A percentile compares a stretch with the other conserved stretches of the same genome.
These are phyloP conservation scores for Rhagoletis zephyria DNA, from an alignment of 1,140 invertebrate species.

Conservation along the genomic window DNA sequence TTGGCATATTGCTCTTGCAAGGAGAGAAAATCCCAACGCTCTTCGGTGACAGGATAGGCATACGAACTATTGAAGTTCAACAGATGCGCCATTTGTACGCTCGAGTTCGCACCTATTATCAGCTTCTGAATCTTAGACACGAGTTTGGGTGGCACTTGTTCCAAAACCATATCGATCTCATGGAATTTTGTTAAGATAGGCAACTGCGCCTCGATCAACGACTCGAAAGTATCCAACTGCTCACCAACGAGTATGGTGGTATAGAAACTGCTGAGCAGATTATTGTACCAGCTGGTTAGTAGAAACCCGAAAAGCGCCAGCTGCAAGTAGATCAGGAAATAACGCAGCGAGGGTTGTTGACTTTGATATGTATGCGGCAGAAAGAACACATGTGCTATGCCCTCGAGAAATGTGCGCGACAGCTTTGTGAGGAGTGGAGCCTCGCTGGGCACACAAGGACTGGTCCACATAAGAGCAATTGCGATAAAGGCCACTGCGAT, in stretches of 20 bases:
- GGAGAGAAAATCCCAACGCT: constrained; percentile 66
- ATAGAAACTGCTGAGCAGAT: constrained; percentile 65
- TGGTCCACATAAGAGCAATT: constrained; percentile 58
- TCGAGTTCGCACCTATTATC: constrained; percentile 61
- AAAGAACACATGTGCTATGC: constrained; percentile 61
- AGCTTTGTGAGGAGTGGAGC: background rate
- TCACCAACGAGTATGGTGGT: constrained; percentile 65
- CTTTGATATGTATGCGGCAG: constrained; percentile 56
- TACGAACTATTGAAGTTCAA: constrained; percentile 64
- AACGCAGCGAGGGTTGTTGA: constrained; percentile 61
- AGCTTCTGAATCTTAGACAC: constrained; percentile 57
- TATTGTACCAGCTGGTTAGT: constrained; percentile 64
- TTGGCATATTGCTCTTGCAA: constrained; percentile 66
- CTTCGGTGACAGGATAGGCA: constrained; percentile 67
- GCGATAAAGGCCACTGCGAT: constrained; percentile 60
- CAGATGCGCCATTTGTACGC: constrained; percentile 65
- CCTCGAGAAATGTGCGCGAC: constrained; percentile 57
- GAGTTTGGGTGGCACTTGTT: constrained; percentile 62
- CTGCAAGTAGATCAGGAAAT: constrained; percentile 62
- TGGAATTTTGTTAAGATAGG: constrained; percentile 64
- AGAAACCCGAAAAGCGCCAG: constrained; percentile 64
- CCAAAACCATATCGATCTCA: constrained; percentile 62
- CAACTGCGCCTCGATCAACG: constrained; percentile 63
- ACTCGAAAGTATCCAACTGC: constrained; percentile 66
- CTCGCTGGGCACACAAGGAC: constrained; percentile 22